Percentiles rank a stretch among this genome's conserved stretches.
These are phyloP conservation scores for Arbacia lixula DNA, from an alignment of 53 echinoderm and acorn worm genomes.

Conservation along the genomic window DNA sequence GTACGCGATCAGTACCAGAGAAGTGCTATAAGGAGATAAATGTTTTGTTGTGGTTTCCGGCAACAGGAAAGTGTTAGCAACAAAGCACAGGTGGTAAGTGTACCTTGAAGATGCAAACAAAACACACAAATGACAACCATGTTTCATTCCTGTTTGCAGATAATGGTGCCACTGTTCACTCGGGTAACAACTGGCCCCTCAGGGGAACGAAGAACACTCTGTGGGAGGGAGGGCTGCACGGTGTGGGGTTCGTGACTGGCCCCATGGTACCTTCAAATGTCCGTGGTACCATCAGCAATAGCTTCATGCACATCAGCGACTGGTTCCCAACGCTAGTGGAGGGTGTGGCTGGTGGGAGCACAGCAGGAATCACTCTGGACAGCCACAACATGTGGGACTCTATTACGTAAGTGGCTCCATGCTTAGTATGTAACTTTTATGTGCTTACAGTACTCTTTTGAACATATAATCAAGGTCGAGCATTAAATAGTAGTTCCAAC, in stretches of 20 bases:
- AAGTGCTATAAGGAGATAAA: too few relatives aligned
- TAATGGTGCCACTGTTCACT: conserved; percentile 83
- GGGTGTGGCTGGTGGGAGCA: conserved; percentile 71
- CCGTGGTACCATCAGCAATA: conserved; percentile 68
- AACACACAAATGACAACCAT: too few relatives aligned
- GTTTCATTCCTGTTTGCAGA: too few relatives aligned
- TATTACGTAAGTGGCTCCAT: conserved; percentile 68
- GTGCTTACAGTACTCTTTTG: too few relatives aligned
- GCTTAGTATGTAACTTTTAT: too few relatives aligned
- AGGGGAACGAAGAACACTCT: conserved; percentile 80
- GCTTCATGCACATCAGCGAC: conserved; percentile 92
- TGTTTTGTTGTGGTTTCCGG: too few relatives aligned
- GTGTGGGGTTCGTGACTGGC: conserved; percentile 82
- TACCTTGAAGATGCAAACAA: too few relatives aligned
- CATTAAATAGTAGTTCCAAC: too few relatives aligned
- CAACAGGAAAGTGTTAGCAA: too few relatives aligned
- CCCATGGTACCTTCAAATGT: conserved; percentile 68
- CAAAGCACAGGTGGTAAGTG: too few relatives aligned
- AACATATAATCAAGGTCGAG: too few relatives aligned
- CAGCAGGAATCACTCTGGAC: conserved; percentile 67
- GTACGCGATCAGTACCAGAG: too few relatives aligned
- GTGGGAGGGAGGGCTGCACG: conserved; percentile 95
- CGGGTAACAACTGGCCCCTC: conserved; percentile 95
- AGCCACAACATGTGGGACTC: conserved; percentile 85
- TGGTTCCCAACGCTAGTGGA: conserved; percentile 96